phyloP scores from a whole-genome alignment of 2,113 vertebrate genomes.

The Hucho hucho region DNA sequence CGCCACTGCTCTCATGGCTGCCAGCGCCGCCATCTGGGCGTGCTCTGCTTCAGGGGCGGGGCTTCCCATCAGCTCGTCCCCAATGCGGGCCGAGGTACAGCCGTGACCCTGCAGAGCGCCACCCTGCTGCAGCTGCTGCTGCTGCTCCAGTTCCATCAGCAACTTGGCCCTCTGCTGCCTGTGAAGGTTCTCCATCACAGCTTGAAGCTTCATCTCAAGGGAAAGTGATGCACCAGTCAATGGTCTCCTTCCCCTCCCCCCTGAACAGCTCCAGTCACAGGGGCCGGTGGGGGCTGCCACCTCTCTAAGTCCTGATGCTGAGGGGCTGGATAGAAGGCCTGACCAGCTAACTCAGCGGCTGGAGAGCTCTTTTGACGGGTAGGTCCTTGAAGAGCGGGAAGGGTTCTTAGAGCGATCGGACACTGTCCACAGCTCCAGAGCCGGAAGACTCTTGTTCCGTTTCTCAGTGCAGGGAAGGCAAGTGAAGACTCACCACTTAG shows the following conservation, averaged over 20 bases:
- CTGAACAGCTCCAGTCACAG: neutral
- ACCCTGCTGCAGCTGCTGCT: conserved; percentile 77
- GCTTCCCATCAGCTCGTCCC: conserved; percentile 61
- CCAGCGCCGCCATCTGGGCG: conserved; percentile 88
- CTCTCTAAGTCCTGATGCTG: conserved; percentile 7
- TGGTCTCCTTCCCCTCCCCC: neutral
- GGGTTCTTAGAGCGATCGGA: conserved; percentile 23
- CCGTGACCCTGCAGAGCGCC: conserved; percentile 52
- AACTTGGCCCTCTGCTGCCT: conserved; percentile 91
- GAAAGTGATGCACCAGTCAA: conserved; percentile 16
- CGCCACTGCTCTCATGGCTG: conserved; percentile 88
- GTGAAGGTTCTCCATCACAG: conserved; percentile 97
- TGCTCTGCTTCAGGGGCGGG: conserved; percentile 72
- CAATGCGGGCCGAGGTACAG: conserved; percentile 27
- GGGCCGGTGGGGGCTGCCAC: neutral
- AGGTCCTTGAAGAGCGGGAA: conserved; percentile 1
- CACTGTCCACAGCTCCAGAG: conserved; percentile 25
- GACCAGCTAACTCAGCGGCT: neutral
- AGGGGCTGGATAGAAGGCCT: neutral
- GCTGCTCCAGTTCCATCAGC: conserved; percentile 84
- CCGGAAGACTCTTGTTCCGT: neutral
- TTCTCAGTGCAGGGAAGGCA: neutral
- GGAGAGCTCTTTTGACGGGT: conserved; percentile 10
- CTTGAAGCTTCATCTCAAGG: conserved; percentile 93
- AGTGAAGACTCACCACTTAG: neutral